Evolutionary conservation across 2,113 vertebrate genomes (phyloP), one percentile per base, ranked within the genome.

Genomic region (Lepus europaeus): DNA sequence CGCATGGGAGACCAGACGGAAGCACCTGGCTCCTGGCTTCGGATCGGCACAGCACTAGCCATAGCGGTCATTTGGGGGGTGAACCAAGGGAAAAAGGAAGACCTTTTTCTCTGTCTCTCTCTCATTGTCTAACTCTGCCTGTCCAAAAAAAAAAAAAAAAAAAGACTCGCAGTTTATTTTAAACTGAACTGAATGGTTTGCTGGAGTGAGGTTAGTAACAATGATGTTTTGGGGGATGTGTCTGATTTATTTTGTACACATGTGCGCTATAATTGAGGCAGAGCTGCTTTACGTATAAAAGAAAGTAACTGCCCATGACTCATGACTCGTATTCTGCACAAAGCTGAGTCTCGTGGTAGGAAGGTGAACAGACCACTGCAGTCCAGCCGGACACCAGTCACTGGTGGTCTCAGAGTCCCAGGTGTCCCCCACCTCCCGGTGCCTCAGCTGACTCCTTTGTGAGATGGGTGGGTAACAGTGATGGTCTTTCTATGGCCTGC

Each of bases 151-250:
- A 45, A 45, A 45, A 45, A 45, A 45, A 45, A 45, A 45, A 45
- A 68, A 87, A 84, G 31, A 45, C 31, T 82, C 49, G 27, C 3
- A 59, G 27, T 66, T 56, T 56, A 82, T 36, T 66, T 6, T 66
- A 79, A 87, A 64, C 13, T 56, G 23, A 88, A 84, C 88, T 72
- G 56, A 95, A 85, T 23, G n/a, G 39, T n/a, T 36, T 33, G 22
- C 8, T 23, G 63, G n/a, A 56, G 11, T 19, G n/a, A 61, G 22
- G 17, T 74, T 91, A 56, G 17, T 59, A 36, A 13, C 66, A 5
- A 10, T 61, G 59, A 22, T 36, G 23, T 49, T 68, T 25, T 5
- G 45, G 17, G 10, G 13, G 7, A n/a, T 20, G 13, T 49, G 63
- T 64, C 17, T 19, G 63, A 64, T 49, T 61, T 81, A 23, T 36